Percentiles rank a stretch among this genome's conserved stretches.
phyloP scores from a whole-genome alignment of 2,888 invertebrate genomes.

The Standfussiana lucernea region DNA sequence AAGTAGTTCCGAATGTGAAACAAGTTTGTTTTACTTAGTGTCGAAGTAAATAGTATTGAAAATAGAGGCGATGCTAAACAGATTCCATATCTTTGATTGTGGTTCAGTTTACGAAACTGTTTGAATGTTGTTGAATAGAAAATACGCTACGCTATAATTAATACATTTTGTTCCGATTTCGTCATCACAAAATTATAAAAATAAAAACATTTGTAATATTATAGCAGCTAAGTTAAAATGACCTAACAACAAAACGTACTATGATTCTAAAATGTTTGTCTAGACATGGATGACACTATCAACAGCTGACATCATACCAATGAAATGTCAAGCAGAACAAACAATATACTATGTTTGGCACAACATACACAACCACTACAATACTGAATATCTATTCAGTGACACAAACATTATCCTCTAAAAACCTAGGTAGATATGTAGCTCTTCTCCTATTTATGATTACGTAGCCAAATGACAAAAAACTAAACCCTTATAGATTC shows the following conservation, averaged over 20 bases:
- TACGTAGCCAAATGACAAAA: neutral
- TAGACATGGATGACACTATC: slow-evolving; percentile 1
- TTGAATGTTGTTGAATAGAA: slow-evolving; percentile 2
- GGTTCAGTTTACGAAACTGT: slow-evolving; percentile 12
- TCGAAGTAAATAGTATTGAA: slow-evolving; percentile 28
- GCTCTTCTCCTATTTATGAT: neutral
- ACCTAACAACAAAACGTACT: neutral
- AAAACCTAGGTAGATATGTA: neutral
- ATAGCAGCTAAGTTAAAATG: neutral
- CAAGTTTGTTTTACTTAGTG: slow-evolving; percentile 36
- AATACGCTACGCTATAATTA: neutral
- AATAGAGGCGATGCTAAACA: slow-evolving; percentile 32
- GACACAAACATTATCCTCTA: neutral
- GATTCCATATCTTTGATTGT: slow-evolving; percentile 3
- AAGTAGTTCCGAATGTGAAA: slow-evolving; percentile 31
- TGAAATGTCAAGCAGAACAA: slow-evolving; percentile 7
- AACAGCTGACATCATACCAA: slow-evolving; percentile 10
- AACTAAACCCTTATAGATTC: neutral
- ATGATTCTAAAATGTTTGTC: slow-evolving; percentile 3
- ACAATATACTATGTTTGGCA: neutral
- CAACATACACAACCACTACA: neutral
- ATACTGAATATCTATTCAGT: neutral
- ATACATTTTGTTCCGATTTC: neutral
- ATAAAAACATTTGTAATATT: neutral
- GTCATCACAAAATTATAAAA: neutral